Conservation (phyloP, 2,113 vertebrate species). For the Anoura caudifer region DNA sequence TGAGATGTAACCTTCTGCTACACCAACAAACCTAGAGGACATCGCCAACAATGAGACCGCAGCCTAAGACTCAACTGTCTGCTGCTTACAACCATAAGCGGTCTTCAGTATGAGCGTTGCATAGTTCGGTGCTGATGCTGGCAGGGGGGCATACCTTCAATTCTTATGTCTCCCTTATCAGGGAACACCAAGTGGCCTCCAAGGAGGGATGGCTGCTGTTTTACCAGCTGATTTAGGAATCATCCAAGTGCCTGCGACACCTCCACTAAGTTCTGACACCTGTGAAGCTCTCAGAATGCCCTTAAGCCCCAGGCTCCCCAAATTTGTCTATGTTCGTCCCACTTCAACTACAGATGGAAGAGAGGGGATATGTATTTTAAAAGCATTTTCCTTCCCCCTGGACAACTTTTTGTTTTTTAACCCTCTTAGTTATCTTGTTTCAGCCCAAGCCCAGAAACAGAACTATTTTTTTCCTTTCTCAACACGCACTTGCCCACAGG, state of each 20-base stretch:
- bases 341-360: neutral
- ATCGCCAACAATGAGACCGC: constrained; percentile 83
- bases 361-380: neutral
- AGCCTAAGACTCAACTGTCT: constrained; percentile 84
- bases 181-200: constrained; percentile 83
- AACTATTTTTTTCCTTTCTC: neutral
- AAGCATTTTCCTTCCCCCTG: neutral
- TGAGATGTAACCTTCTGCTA: constrained; percentile 82
- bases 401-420: neutral
- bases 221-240: constrained; percentile 75
- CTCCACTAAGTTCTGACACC: neutral
- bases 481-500: neutral
- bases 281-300: neutral
- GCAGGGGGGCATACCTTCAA: constrained; percentile 84
- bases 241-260: neutral
- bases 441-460: neutral
- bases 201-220: constrained; percentile 86
- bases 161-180: constrained; percentile 81
- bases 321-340: neutral
- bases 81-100: constrained; percentile 86
- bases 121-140: constrained; percentile 83
- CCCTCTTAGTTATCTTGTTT: neutral
- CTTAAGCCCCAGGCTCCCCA: neutral
- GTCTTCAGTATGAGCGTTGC: constrained; percentile 86
- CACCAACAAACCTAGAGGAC: constrained; percentile 81